A percentile compares a stretch with the other conserved stretches of the same genome.
These are phyloP conservation scores for Scotopteryx bipunctaria DNA, from an alignment of 2,888 invertebrate species.

Conservation along the genomic window DNA sequence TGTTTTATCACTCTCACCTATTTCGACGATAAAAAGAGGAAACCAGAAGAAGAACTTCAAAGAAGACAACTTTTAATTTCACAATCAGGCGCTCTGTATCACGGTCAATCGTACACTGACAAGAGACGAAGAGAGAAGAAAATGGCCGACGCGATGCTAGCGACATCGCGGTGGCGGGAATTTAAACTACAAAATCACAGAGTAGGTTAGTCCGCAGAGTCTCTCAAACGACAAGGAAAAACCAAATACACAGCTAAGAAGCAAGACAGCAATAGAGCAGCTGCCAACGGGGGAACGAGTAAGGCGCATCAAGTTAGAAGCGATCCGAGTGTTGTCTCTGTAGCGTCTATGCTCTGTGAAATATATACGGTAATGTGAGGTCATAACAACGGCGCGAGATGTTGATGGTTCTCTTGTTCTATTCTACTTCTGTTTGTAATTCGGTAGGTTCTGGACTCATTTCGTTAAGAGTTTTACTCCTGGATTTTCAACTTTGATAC, in stretches of 20 bases:
- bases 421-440: slow-evolving; percentile 61
- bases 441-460: not conserved
- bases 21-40: slow-evolving; percentile 48
- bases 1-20: slow-evolving; percentile 50
- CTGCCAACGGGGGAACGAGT: slow-evolving; percentile 13
- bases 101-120: slow-evolving; percentile 66
- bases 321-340: slow-evolving; percentile 39
- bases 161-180: slow-evolving; percentile 55
- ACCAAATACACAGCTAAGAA: slow-evolving; percentile 32
- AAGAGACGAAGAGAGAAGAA: slow-evolving; percentile 76
- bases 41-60: slow-evolving; percentile 64
- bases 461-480: not conserved
- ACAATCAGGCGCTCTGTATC: slow-evolving; percentile 57
- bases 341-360: slow-evolving; percentile 52
- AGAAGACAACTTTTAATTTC: slow-evolving; percentile 59
- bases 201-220: slow-evolving; percentile 47
- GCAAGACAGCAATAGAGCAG: slow-evolving; percentile 39
- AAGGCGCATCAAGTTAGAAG: slow-evolving; percentile 13
- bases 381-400: slow-evolving; percentile 53
- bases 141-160: slow-evolving; percentile 66
- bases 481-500: no score
- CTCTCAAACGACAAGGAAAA: slow-evolving; percentile 22
- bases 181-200: slow-evolving; percentile 55
- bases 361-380: slow-evolving; percentile 49
- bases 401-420: slow-evolving; percentile 68